Evolutionary conservation across 2,113 vertebrate species (phyloP), one percentile per base, ranked within the genome.

Genomic region (Aegotheles bennettii): DNA sequence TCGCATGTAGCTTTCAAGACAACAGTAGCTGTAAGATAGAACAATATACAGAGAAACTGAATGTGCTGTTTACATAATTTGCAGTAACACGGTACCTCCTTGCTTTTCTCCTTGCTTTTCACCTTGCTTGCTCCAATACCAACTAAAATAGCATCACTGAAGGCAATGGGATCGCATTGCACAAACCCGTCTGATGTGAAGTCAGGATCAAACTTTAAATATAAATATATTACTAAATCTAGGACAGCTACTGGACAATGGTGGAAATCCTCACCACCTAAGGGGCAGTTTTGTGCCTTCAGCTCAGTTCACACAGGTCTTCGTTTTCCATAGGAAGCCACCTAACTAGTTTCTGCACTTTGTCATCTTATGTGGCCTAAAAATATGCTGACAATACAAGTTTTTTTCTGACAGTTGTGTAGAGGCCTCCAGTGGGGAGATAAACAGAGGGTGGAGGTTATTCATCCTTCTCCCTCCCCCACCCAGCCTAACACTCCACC

Each of bases 321-420:
- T 85, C 6, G 6, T 73, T 51, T 80, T 60, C 69, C 57, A 9
- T 6, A 90, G 82, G 60, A 89, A 64, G 79, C 65, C 93, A 95
- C 65, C 74, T 89, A 63, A 92, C 90, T 80, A 80, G 83, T 93
- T 95, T 89, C 96, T 97, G 95, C 63, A 89, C 86, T 96, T 93
- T 61, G 88, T 95, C 94, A 89, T 90, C 45, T 56, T 61, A 88
- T 91, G 84, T 64, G 74, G 53, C 82, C 92, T 95, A 93, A 95
- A 96, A 97, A 95, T 88, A 95, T 95, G 89, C 69, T 95, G 95
- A 95, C 95, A 97, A 93, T 82, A 96, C 95, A 91, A 94, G 76
- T 73, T 84, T 92, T 90, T 96, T 45, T 94, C 80, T 95, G 87
- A 96, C 83, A 87, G 89, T 93, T 90, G 69, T 93, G 47, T 85